These are phyloP conservation scores for Gambusia affinis DNA, from an alignment of 2,113 vertebrate genomes.

Conservation along the genomic window DNA sequence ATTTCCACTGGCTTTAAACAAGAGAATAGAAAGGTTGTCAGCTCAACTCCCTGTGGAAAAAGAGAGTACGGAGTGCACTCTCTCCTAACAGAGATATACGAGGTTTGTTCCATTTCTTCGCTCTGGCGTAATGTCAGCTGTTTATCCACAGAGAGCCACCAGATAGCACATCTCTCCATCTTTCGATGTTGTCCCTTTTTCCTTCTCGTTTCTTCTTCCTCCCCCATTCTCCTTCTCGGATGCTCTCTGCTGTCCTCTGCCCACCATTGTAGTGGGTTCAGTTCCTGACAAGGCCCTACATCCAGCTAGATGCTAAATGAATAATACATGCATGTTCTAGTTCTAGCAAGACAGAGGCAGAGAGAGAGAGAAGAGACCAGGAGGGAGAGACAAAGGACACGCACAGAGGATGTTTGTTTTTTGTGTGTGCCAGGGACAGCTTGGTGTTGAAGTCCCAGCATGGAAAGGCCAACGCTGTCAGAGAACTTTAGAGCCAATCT, in stretches of 20 bases:
- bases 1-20: conserved; percentile 31
- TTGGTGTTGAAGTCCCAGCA: conserved; percentile 50
- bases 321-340: conserved; percentile 76
- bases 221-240: conserved; percentile 14
- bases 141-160: conserved; percentile 18
- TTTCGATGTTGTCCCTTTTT: conserved; percentile 10
- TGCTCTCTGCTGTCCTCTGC: conserved; percentile 22
- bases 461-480: conserved; percentile 72
- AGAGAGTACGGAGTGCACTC: not conserved
- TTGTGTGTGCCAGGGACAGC: conserved; percentile 35
- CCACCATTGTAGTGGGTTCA: conserved; percentile 53
- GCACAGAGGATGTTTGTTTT: conserved; percentile 32
- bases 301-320: conserved; percentile 73
- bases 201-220: not conserved
- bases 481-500: conserved; percentile 59
- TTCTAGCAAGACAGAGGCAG: conserved; percentile 43
- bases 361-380: conserved; percentile 1
- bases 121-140: not conserved
- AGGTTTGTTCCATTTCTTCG: not conserved
- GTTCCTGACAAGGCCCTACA: conserved; percentile 75
- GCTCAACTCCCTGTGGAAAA: conserved; percentile 31
- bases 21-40: conserved; percentile 26
- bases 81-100: conserved; percentile 1
- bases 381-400: conserved; percentile 24
- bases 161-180: conserved; percentile 32